phyloP scores from a whole-genome alignment of 2,888 invertebrate genomes.

The Nesidiocoris tenuis region DNA sequence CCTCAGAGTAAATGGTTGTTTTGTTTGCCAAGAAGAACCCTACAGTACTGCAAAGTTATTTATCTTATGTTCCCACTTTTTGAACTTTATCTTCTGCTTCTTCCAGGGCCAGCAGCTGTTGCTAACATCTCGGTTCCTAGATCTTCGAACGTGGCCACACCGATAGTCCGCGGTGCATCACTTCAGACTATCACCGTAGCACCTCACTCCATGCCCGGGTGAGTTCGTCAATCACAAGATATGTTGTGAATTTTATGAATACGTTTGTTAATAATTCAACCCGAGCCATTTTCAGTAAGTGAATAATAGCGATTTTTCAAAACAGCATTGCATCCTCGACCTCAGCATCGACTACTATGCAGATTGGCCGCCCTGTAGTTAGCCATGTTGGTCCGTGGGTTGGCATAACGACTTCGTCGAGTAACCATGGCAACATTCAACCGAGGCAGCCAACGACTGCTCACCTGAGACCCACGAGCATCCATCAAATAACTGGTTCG shows the following conservation, averaged over 20 bases:
- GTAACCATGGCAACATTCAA: slow-evolving; percentile 23
- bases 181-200: slow-evolving; percentile 55
- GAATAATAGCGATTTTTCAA: not conserved
- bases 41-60: no score
- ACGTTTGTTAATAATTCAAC: no score
- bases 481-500: slow-evolving; percentile 30
- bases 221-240: no score
- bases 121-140: slow-evolving; percentile 72
- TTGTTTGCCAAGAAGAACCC: no score
- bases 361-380: slow-evolving; percentile 24
- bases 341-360: slow-evolving; percentile 18
- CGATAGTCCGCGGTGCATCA: slow-evolving; percentile 52
- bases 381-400: slow-evolving; percentile 42
- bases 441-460: slow-evolving; percentile 14
- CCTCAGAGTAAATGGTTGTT: no score
- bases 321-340: not conserved
- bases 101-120: slow-evolving; percentile 67
- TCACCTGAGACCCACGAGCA: slow-evolving; percentile 18
- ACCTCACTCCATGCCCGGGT: slow-evolving; percentile 41
- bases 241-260: no score
- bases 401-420: slow-evolving; percentile 40
- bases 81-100: no score
- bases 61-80: no score
- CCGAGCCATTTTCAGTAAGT: no score
- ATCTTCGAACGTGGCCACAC: slow-evolving; percentile 61